Conservation (phyloP, 2,888 invertebrate species). For the Sicus ferrugineus region DNA sequence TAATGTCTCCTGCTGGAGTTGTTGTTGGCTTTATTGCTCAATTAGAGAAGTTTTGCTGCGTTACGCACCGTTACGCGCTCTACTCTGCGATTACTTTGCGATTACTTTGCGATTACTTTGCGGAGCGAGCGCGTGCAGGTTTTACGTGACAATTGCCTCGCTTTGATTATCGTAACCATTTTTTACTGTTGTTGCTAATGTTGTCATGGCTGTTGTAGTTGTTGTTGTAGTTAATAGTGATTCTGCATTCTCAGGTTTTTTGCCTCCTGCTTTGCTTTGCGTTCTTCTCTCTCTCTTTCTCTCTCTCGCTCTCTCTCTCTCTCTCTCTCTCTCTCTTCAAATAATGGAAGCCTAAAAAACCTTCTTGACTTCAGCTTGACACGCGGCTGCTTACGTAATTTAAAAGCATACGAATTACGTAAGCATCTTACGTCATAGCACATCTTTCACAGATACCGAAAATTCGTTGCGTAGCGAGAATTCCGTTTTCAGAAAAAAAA, state of each 20-base stretch:
- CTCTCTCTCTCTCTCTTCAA: background rate
- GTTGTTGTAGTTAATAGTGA: background rate
- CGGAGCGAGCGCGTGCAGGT: slow-evolving; percentile 30
- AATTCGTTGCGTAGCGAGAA: too few relatives aligned
- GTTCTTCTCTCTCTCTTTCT: background rate
- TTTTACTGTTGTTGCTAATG: background rate
- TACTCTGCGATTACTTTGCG: slow-evolving; percentile 25
- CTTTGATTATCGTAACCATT: background rate
- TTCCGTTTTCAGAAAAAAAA: too few relatives aligned
- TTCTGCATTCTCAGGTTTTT: background rate
- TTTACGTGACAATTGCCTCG: background rate
- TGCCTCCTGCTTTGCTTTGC: background rate
- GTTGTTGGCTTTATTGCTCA: slow-evolving; percentile 37
- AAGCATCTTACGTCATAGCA: too few relatives aligned
- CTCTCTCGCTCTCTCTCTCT: background rate
- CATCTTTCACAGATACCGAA: too few relatives aligned
- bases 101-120: slow-evolving; percentile 35
- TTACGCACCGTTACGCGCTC: slow-evolving; percentile 36
- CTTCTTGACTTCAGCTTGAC: background rate
- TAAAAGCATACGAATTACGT: too few relatives aligned
- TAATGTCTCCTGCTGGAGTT: background rate
- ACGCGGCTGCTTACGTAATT: too few relatives aligned
- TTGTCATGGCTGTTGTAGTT: background rate
- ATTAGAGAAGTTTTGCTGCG: slow-evolving; percentile 48
- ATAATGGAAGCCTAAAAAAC: slow-evolving; percentile 8